Evolutionary conservation across 2,113 vertebrate genomes (phyloP), one percentile per base, ranked within the genome.

Genomic region (Anseranas semipalmata): DNA sequence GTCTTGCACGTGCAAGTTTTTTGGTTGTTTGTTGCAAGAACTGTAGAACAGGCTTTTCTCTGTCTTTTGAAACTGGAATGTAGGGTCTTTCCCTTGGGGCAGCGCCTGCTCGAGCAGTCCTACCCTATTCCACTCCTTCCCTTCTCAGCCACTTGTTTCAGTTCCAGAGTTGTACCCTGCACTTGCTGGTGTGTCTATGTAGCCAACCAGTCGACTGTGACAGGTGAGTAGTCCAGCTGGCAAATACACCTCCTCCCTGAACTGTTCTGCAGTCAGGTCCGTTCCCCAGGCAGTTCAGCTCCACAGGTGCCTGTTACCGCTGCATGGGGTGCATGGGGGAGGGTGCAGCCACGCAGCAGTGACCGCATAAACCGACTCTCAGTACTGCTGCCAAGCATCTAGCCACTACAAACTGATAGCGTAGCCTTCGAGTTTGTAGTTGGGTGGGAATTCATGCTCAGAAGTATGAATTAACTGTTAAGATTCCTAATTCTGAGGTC

Each of bases 51-150:
- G 41, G 12, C 27, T 27, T 52, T 39, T 68, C 71, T 79, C 16
- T 75, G 43, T 80, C 33, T 37, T 80, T n/a, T 24, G 50, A 87
- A 89, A 37, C 24, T 55, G 77, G n/a, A 79, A 46, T 0, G 8
- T 32, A 71, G 63, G 62, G 28, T 50, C 60, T 93, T 94, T 68
- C 81, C 48, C 67, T 85, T n/a, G 9, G 11, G 33, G 41, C 68
- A 59, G 41, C 46, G 73, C 56, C 60, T 32, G 17, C 59, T 46
- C 19, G 21, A 41, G 39, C 39, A 83, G 39, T 79, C 79, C 75
- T 93, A 85, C 81, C 70, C n/a, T 68, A 0, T 22, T 82, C 60
- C 60, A 87, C 91, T 58, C 84, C 90, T 85, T 94, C 60, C 56
- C 92, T 74, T 50, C 48, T 73, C 32, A n/a, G 59, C 46, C 2